phyloP scores from a whole-genome alignment of 2,113 vertebrate genomes.

The Alethe castanea region DNA sequence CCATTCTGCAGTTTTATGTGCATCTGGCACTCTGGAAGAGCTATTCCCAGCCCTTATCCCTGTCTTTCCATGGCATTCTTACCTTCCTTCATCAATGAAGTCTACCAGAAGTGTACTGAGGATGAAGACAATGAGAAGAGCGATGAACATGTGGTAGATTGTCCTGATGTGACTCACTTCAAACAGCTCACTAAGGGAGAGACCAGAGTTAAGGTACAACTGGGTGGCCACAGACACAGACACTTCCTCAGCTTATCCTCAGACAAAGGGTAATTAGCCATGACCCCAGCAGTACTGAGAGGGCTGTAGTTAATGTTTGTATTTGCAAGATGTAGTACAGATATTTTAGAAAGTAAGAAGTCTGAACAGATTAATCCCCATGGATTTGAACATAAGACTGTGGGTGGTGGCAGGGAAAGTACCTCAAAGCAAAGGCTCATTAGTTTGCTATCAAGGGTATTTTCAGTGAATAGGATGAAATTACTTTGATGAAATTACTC shows the following conservation, averaged over 20 bases:
- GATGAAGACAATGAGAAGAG: conserved; percentile 92
- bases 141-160: conserved; percentile 99
- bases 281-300: background rate
- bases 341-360: background rate
- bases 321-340: background rate
- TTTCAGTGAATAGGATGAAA: background rate
- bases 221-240: background rate
- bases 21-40: background rate
- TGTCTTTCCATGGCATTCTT: conserved; percentile 18
- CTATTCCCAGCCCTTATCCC: background rate
- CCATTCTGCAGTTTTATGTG: background rate
- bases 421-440: background rate
- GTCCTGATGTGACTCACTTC: conserved; percentile 97
- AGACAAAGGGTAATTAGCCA: background rate
- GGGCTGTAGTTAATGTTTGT: background rate
- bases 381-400: background rate
- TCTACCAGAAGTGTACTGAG: conserved; percentile 92
- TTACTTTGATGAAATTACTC: conserved; percentile 63
- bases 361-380: background rate
- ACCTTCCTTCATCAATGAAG: conserved; percentile 96
- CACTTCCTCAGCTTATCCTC: background rate
- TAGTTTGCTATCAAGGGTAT: background rate
- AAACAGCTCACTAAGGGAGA: conserved; percentile 86
- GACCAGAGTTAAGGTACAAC: background rate
- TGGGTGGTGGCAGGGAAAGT: background rate